These are phyloP conservation scores for Anastrepha ludens DNA, from an alignment of 1,140 invertebrate species.

Conservation along the genomic window DNA sequence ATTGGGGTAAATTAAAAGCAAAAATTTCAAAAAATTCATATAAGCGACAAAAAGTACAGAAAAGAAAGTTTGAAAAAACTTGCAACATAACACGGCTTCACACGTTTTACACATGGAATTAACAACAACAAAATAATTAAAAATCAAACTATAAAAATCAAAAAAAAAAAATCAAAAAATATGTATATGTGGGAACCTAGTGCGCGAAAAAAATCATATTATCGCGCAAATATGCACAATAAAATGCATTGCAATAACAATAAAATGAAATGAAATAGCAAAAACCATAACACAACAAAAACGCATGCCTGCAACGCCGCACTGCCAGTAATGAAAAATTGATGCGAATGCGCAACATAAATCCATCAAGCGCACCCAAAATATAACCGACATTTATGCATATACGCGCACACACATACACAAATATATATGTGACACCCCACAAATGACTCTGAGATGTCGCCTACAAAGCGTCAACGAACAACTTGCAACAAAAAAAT, in stretches of 20 bases:
- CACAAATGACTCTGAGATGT: neutral
- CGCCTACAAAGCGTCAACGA: neutral
- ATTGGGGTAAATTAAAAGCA: neutral
- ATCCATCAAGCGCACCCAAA: conserved; percentile 49
- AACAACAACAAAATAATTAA: neutral
- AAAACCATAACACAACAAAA: neutral
- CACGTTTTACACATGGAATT: neutral
- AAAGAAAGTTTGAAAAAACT: neutral
- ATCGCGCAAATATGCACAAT: conserved; percentile 1
- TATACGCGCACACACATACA: neutral
- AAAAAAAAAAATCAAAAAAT: neutral
- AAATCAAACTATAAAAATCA: neutral
- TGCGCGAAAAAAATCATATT: neutral
- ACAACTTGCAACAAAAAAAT: neutral
- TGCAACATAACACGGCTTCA: conserved; percentile 22
- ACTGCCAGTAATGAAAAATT: conserved; percentile 49
- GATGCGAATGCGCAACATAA: conserved; percentile 46
- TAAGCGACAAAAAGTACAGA: neutral
- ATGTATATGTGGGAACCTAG: neutral
- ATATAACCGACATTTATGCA: conserved; percentile 16
- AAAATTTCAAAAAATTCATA: neutral
- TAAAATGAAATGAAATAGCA: neutral
- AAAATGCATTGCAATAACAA: conserved; percentile 3
- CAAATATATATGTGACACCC: neutral
- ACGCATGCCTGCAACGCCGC: neutral